phyloP scores from a whole-genome alignment of 2,113 vertebrate genomes.

The Pelusios castaneus region DNA sequence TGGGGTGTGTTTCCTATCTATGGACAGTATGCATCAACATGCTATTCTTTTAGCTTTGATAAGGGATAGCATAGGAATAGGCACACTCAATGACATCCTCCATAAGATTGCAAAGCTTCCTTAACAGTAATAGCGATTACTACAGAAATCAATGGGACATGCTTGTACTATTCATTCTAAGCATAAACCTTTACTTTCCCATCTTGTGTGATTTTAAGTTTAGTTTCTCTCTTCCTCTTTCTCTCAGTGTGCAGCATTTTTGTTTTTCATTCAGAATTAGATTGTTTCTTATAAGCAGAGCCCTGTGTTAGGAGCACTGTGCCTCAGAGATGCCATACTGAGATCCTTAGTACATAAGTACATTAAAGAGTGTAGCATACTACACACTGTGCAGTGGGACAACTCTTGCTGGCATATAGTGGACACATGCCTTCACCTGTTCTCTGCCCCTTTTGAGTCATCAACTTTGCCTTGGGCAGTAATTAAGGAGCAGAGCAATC shows the following conservation, averaged over 20 bases:
- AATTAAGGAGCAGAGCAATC: not conserved
- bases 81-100: not conserved
- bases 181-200: not conserved
- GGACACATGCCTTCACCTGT: not conserved
- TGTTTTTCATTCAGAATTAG: not conserved
- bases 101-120: not conserved
- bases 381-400: not conserved
- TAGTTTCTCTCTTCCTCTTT: not conserved
- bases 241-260: not conserved
- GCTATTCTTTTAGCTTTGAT: not conserved
- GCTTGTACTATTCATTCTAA: not conserved
- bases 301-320: not conserved
- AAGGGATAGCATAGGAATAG: not conserved
- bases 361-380: not conserved
- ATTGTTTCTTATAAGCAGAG: not conserved
- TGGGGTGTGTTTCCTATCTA: rapidly evolving
- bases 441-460: not conserved
- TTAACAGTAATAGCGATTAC: not conserved
- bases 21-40: not conserved
- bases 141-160: not conserved
- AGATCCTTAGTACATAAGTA: not conserved
- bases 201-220: not conserved
- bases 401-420: not conserved
- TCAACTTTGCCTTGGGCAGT: not conserved
- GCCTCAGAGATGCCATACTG: not conserved